Evolutionary conservation across 2,113 vertebrate species (phyloP), one percentile per base, ranked within the genome.

Genomic region (Haemorhous mexicanus): DNA sequence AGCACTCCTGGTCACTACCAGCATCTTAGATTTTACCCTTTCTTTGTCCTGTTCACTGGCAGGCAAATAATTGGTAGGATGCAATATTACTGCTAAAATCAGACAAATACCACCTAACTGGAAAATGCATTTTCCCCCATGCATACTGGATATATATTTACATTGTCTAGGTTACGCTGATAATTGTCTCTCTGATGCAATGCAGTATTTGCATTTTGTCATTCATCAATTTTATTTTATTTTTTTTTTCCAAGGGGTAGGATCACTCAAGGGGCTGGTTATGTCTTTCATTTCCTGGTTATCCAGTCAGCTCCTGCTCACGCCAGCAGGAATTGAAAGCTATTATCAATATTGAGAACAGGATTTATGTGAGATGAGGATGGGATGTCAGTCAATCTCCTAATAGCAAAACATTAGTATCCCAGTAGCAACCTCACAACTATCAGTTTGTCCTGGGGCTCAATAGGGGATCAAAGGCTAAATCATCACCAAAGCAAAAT

Each of bases 281-380:
- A 88, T 92, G 64, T 90, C 92, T 93, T 94, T 95, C 90, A 78
- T 96, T 94, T 95, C 92, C 93, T 92, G 83, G 92, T 94, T 94
- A 93, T 95, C 96, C 88, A 70, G 76, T 88, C 92, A 93, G 80
- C 64, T 95, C 83, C 88, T 88, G 87, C 85, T 89, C 64, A 66
- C 6, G 37, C 87, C 75, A 90, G 93, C 90, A 96, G 85, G 91
- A 92, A 84, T 33, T 94, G 82, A 95, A 93, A 74, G 82, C 76
- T 67, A 16, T 86, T 95, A 92, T 95, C 94, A 86, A 90, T 94
- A 88, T 16, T 44, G 83, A 92, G 86, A 89, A 22, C 61, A 82
- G 94, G 83, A 90, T 94, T 96, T 96, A 78, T 92, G 52, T 72
- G 94, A 94, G 94, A 90, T 3, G 37, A 78, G 88, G 58, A 84